These are phyloP conservation scores for Monopterus albus DNA, from an alignment of 2,113 vertebrate genomes.

Conservation along the genomic window DNA sequence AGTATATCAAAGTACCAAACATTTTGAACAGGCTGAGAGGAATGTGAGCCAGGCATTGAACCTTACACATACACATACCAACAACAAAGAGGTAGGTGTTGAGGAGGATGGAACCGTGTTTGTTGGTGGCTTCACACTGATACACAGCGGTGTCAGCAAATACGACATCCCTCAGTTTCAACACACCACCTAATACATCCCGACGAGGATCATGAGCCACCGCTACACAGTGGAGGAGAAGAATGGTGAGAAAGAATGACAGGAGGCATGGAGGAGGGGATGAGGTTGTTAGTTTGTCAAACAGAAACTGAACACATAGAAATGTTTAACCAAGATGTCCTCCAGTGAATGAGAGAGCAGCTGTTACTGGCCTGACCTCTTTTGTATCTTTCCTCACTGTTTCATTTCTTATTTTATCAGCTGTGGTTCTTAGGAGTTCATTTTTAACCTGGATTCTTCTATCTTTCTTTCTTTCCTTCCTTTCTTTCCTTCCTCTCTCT, in stretches of 20 bases:
- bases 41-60: fast-evolving
- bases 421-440: background rate
- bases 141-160: constrained; percentile 85
- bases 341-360: constrained; percentile 15
- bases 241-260: background rate
- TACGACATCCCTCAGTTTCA: constrained; percentile 81
- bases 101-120: constrained; percentile 82
- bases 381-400: background rate
- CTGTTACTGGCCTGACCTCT: constrained; percentile 10
- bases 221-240: constrained; percentile 50
- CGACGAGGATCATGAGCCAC: constrained; percentile 75
- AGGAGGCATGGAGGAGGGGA: background rate
- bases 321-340: background rate
- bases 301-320: constrained; percentile 29
- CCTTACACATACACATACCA: constrained; percentile 72
- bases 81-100: constrained; percentile 87
- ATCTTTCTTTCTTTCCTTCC: too few species aligned
- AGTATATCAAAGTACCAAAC: too few species aligned
- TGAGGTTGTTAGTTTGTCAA: constrained; percentile 39
- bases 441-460: background rate
- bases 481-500: too few species aligned
- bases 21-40: background rate
- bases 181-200: constrained; percentile 48
- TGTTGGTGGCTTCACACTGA: constrained; percentile 90
- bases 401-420: background rate